Evolutionary conservation across 2,888 invertebrate genomes (phyloP).

Genomic region (Phyllotreta cruciferae): DNA sequence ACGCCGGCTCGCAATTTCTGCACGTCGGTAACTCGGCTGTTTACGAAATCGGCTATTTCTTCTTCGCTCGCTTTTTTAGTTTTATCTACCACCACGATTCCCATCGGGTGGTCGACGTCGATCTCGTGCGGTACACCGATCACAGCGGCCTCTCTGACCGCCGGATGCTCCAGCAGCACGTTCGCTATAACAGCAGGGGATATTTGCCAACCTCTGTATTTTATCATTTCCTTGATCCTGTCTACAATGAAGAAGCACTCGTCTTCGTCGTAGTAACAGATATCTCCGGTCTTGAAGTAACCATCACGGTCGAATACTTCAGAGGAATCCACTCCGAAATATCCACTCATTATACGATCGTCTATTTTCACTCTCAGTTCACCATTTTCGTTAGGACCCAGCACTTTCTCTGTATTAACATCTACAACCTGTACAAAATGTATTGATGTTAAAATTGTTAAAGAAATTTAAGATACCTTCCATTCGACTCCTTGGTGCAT

Average conservation of each 20-base stretch:
- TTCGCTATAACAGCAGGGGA: slow-evolving; percentile 84
- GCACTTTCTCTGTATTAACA: slow-evolving; percentile 58
- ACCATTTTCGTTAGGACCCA: slow-evolving; percentile 61
- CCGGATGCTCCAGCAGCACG: slow-evolving; percentile 72
- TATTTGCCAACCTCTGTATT: slow-evolving; percentile 61
- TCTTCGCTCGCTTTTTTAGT: slow-evolving; percentile 47
- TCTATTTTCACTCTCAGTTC: slow-evolving; percentile 62
- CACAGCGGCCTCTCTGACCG: slow-evolving; percentile 79
- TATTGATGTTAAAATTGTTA: not conserved
- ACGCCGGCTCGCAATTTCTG: slow-evolving; percentile 37
- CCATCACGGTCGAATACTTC: slow-evolving; percentile 57
- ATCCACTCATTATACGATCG: slow-evolving; percentile 55
- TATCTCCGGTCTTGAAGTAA: slow-evolving; percentile 63
- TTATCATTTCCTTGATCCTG: slow-evolving; percentile 61
- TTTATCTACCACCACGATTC: slow-evolving; percentile 33
- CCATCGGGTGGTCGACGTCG: slow-evolving; percentile 73
- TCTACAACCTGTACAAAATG: slow-evolving; percentile 59
- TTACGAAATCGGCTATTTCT: slow-evolving; percentile 56
- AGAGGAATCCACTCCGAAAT: slow-evolving; percentile 60
- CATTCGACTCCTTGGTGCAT: not conserved
- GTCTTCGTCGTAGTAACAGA: slow-evolving; percentile 61
- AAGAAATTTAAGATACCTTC: not conserved
- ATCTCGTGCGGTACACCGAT: slow-evolving; percentile 68
- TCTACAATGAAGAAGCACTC: slow-evolving; percentile 60
- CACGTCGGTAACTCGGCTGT: slow-evolving; percentile 31